Conservation (phyloP, 2,113 vertebrate species). For the Chaenocephalus aceratus region DNA sequence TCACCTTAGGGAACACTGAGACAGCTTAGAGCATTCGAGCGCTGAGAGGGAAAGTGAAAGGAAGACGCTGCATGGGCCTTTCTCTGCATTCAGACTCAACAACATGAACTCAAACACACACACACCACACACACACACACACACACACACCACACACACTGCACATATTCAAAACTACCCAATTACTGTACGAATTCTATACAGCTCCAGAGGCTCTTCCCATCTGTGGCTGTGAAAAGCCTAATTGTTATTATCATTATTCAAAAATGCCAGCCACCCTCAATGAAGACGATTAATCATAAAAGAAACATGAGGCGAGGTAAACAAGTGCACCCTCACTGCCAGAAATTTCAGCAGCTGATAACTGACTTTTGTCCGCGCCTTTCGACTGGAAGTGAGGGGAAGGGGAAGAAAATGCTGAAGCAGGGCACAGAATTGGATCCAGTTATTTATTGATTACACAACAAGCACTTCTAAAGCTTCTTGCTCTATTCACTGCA, state of each 20-base stretch:
- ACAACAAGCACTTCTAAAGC: slow-evolving; percentile 90
- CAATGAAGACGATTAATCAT: slow-evolving; percentile 92
- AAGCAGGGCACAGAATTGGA: slow-evolving; percentile 82
- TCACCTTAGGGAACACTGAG: slow-evolving; percentile 71
- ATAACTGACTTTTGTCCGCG: slow-evolving; percentile 86
- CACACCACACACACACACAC: slow-evolving; percentile 31
- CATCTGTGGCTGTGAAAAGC: slow-evolving; percentile 83
- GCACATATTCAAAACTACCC: slow-evolving; percentile 81
- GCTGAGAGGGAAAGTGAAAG: slow-evolving; percentile 56
- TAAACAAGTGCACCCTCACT: slow-evolving; percentile 86
- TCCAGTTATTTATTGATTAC: slow-evolving; percentile 92
- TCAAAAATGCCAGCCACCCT: slow-evolving; percentile 79
- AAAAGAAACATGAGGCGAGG: slow-evolving; percentile 92
- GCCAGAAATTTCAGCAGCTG: slow-evolving; percentile 85
- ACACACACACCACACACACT: slow-evolving; percentile 27
- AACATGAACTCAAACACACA: slow-evolving; percentile 18
- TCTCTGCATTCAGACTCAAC: slow-evolving; percentile 78
- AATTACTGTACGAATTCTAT: slow-evolving; percentile 84
- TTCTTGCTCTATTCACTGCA: slow-evolving; percentile 81
- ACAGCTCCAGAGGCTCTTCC: slow-evolving; percentile 81
- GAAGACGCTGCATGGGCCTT: slow-evolving; percentile 70
- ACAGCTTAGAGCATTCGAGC: slow-evolving; percentile 70
- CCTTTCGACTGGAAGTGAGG: slow-evolving; percentile 66
- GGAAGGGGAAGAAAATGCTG: slow-evolving; percentile 17
- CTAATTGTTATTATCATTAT: slow-evolving; percentile 88